Evolutionary conservation across 2,797 vertebrate species (phyloP), one percentile per base, ranked within the genome.

Genomic region (Rhadinocentrus ornatus): DNA sequence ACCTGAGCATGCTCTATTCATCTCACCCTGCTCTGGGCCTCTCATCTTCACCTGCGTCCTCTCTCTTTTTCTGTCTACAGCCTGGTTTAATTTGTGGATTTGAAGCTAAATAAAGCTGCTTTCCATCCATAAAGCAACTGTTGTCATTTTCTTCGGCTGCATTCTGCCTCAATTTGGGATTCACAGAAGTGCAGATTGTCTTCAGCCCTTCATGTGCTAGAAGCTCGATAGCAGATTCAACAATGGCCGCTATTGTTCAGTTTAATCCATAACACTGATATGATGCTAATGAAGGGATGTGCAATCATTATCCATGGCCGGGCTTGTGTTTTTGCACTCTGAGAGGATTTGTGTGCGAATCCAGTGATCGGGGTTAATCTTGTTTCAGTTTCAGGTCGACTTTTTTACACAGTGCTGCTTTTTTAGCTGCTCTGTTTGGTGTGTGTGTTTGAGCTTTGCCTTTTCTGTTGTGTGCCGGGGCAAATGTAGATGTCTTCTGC

Each of bases 291-390:
- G 84, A 86, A 80, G 85, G 84, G 84, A 85, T 80, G 77, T 84
- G 87, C 71, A 83, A 89, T 86, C 85, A 81, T 88, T 87, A 90
- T 89, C 89, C 80, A 0, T 39, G 70, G 69, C 84, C 85, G 16
- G 54, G 64, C 71, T 62, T 66, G 0, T 81, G 80, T 72, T 80
- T 75, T 64, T 77, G 82, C 86, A 77, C 84, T 85, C 27, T 78
- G 87, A 86, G 82, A 86, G 85, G 87, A 90, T 89, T 89, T 90
- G 80, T 70, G 70, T 1, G 53, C 3, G 87, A 39, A 83, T 72
- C 62, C 83, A 12, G 71, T 39, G 81, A 86, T 80, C 77, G 55
- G 81, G 83, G 89, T 92, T 92, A 91, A 92, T 92, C 90, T 85
- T 6, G 83, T 84, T 80, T 77, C 75, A 66, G 78, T 82, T 87